These are phyloP conservation scores for Bombus huntii DNA, from an alignment of 1,140 invertebrate species.

Conservation along the genomic window DNA sequence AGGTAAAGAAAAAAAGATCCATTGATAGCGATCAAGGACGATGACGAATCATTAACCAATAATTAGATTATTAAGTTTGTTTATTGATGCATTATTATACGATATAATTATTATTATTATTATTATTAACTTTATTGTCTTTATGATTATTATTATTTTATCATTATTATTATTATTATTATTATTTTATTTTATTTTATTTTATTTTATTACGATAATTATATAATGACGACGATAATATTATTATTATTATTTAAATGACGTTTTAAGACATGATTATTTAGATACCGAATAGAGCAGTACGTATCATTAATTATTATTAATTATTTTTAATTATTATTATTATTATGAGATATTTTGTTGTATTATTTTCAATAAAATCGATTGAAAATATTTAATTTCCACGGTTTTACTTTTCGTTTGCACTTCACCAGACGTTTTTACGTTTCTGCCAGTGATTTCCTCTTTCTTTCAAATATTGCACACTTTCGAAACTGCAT, in stretches of 20 bases:
- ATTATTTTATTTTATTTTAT: constrained; percentile 82
- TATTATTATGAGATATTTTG: constrained; percentile 82
- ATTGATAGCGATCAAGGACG: constrained; percentile 77
- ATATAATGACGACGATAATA: constrained; percentile 57
- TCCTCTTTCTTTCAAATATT: constrained; percentile 32
- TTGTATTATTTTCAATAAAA: constrained; percentile 84
- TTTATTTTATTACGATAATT: constrained; percentile 71
- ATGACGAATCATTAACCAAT: constrained; percentile 79
- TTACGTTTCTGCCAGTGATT: constrained; percentile 40
- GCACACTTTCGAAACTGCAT: not conserved
- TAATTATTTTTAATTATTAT: constrained; percentile 80
- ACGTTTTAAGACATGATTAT: constrained; percentile 81
- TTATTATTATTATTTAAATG: constrained; percentile 81
- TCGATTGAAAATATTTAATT: constrained; percentile 81
- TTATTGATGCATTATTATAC: constrained; percentile 82
- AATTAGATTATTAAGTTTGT: constrained; percentile 82
- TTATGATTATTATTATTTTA: constrained; percentile 77
- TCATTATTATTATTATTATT: constrained; percentile 81
- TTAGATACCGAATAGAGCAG: constrained; percentile 80
- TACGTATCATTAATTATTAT: constrained; percentile 80
- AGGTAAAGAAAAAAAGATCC: constrained; percentile 72
- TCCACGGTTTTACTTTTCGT: constrained; percentile 52
- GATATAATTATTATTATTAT: constrained; percentile 77
- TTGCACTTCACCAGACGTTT: constrained; percentile 47
- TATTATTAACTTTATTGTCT: constrained; percentile 76